phyloP scores from a whole-genome alignment of 1,140 invertebrate genomes.

The Scaptomyza graminum region DNA sequence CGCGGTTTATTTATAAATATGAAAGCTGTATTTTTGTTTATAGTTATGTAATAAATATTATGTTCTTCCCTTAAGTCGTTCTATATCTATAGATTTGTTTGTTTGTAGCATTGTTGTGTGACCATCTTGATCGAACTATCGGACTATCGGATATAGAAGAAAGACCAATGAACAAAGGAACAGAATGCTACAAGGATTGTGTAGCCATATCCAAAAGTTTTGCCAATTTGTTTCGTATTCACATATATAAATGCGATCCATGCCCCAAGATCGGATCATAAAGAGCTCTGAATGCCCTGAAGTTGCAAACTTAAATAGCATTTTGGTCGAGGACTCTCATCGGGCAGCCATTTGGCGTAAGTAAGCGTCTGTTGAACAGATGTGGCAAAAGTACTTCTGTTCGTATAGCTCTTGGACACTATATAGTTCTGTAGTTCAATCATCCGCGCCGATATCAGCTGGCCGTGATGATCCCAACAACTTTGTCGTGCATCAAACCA shows the following conservation, averaged over 20 bases:
- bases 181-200: background rate
- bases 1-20: too few species aligned
- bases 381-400: slow-evolving; percentile 55
- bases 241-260: slow-evolving; percentile 54
- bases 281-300: slow-evolving; percentile 29
- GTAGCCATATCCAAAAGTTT: background rate
- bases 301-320: slow-evolving; percentile 39
- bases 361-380: slow-evolving; percentile 8
- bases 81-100: too few species aligned
- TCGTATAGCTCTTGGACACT: slow-evolving; percentile 5
- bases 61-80: too few species aligned
- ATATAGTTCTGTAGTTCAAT: slow-evolving; percentile 29
- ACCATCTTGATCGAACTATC: too few species aligned
- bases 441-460: slow-evolving; percentile 42
- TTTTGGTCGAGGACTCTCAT: background rate
- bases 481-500: slow-evolving; percentile 44
- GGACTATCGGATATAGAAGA: too few species aligned
- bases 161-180: background rate
- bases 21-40: too few species aligned
- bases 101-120: too few species aligned
- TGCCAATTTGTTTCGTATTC: background rate
- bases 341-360: slow-evolving; percentile 42
- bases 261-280: slow-evolving; percentile 35
- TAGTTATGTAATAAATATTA: too few species aligned
- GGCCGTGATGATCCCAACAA: slow-evolving; percentile 23